These are phyloP conservation scores for Clarias batrachus DNA, from an alignment of 2,113 vertebrate genomes.

Conservation along the genomic window DNA sequence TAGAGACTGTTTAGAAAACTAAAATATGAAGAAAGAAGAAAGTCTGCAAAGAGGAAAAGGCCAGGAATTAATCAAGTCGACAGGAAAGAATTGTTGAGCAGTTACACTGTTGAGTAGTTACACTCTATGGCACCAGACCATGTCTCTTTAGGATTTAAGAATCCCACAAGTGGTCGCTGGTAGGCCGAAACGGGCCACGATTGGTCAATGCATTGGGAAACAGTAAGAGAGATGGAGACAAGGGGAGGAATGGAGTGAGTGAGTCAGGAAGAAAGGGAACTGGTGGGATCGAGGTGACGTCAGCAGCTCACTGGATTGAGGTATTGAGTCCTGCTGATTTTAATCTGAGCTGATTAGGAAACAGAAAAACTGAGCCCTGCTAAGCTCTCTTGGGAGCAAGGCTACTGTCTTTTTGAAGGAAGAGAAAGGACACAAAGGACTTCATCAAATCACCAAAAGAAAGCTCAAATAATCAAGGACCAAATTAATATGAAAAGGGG, in stretches of 20 bases:
- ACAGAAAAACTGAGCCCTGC: constrained; percentile 53
- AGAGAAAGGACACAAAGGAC: constrained; percentile 23
- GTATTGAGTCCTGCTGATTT: constrained; percentile 69
- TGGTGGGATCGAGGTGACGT: constrained; percentile 61
- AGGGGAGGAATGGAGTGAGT: constrained; percentile 47
- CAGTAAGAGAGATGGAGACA: constrained; percentile 39
- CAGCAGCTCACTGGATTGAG: constrained; percentile 64
- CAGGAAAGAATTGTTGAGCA: constrained; percentile 18
- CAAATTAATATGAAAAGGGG: constrained; percentile 23
- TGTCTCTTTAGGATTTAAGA: constrained; percentile 45
- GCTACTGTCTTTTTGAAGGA: constrained; percentile 31
- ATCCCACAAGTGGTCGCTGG: constrained; percentile 43
- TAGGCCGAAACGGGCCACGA: constrained; percentile 31
- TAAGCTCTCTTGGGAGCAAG: constrained; percentile 48
- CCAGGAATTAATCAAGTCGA: constrained; percentile 28
- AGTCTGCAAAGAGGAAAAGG: constrained; percentile 26
- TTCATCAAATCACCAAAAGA: constrained; percentile 18
- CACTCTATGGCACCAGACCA: constrained; percentile 19
- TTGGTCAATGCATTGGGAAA: constrained; percentile 37
- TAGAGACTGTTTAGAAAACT: constrained; percentile 48
- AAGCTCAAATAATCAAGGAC: not conserved
- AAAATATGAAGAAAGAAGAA: constrained; percentile 53
- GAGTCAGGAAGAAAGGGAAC: constrained; percentile 46
- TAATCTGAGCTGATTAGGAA: constrained; percentile 69
- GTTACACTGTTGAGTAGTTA: constrained; percentile 11